A percentile compares a stretch with the other conserved stretches of the same genome.
Conservation (phyloP, 2,113 vertebrate genomes). For the Bambusicola thoracicus region DNA sequence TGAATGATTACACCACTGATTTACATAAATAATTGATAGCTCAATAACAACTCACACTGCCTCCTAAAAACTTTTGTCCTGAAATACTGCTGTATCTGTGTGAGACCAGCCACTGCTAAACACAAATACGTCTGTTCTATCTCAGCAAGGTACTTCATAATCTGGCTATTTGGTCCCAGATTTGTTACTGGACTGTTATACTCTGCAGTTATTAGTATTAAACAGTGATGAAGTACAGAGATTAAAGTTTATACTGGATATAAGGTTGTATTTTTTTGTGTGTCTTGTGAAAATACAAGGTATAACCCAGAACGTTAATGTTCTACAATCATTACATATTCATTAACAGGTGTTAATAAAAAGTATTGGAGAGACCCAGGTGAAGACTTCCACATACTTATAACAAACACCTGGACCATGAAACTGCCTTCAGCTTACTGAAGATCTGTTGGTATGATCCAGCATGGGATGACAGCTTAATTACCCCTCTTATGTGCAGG, state of each 20-base stretch:
- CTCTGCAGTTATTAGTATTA: not conserved
- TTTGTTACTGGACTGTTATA: not conserved
- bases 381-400: not conserved
- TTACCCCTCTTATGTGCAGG: not conserved
- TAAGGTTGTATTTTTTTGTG: not conserved
- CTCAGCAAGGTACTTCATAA: not conserved
- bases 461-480: not conserved
- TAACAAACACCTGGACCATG: not conserved
- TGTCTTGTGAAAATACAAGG: not conserved
- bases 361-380: not conserved
- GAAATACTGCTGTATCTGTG: not conserved
- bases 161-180: not conserved
- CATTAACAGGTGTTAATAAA: not conserved
- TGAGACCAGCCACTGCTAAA: not conserved
- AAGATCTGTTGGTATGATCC: not conserved
- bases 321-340: not conserved
- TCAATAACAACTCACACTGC: not conserved
- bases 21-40: not conserved
- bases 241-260: not conserved
- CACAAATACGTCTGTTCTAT: not conserved
- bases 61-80: not conserved
- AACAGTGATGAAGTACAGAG: not conserved
- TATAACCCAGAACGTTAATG: accelerated
- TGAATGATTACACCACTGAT: not conserved
- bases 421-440: not conserved